phyloP scores from a whole-genome alignment of 2,113 vertebrate genomes.

The Colinus virginianus region DNA sequence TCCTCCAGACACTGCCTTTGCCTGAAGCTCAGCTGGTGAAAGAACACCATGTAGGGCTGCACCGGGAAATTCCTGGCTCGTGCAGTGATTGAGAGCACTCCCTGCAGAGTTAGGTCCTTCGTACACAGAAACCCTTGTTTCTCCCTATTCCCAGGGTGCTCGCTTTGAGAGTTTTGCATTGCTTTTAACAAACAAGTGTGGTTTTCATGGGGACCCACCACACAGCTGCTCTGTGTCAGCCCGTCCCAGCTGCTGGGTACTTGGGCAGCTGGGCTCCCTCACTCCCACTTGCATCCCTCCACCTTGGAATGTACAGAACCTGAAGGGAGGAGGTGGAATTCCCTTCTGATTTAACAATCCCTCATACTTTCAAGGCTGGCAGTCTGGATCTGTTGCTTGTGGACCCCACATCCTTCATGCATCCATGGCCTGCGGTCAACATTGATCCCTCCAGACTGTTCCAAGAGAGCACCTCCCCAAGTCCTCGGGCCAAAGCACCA shows the following conservation, averaged over 20 bases:
- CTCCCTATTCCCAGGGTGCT: background rate
- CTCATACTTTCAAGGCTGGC: background rate
- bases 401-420: background rate
- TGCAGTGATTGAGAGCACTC: background rate
- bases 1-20: background rate
- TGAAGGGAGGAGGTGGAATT: background rate
- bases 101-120: background rate
- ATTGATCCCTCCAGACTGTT: background rate
- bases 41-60: rapidly evolving
- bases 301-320: background rate
- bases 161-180: background rate
- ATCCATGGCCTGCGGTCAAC: background rate
- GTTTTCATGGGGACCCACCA: background rate
- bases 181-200: background rate
- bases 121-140: background rate
- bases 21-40: background rate
- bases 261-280: background rate
- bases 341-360: background rate
- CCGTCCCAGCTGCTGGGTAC: background rate
- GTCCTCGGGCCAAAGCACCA: background rate
- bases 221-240: background rate
- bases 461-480: background rate
- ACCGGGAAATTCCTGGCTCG: background rate
- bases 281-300: background rate
- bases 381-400: background rate